Conservation (phyloP, 2,888 invertebrate species). For the Candidula unifasciata region DNA sequence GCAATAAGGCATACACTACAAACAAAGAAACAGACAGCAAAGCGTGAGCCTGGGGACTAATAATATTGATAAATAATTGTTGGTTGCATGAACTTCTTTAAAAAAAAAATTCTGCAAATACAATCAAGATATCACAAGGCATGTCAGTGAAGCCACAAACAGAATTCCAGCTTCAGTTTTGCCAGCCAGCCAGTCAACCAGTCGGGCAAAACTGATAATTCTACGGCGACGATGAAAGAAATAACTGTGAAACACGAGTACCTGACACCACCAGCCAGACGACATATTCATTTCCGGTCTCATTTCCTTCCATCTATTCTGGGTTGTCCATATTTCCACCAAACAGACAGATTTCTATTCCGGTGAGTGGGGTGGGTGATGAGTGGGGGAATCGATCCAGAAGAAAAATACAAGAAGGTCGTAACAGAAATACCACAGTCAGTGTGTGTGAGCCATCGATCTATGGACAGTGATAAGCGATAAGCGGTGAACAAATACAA, state of each 20-base stretch:
- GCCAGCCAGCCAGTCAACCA: slow-evolving; percentile 1
- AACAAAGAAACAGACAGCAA: too few species aligned
- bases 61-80: too few species aligned
- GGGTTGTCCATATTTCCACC: background rate
- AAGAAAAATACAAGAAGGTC: too few species aligned
- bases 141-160: background rate
- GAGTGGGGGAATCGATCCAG: background rate
- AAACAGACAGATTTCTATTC: background rate
- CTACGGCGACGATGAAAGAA: background rate
- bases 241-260: slow-evolving; percentile 41
- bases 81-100: too few species aligned
- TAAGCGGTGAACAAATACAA: too few species aligned
- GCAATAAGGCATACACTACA: too few species aligned
- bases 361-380: background rate
- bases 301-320: slow-evolving; percentile 50
- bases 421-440: too few species aligned
- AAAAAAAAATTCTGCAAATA: too few species aligned
- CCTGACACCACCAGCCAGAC: background rate
- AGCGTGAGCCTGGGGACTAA: too few species aligned
- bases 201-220: background rate
- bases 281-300: slow-evolving; percentile 50
- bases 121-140: too few species aligned
- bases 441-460: too few species aligned
- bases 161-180: background rate
- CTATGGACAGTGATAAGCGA: too few species aligned